Base-by-base conservation (phyloP, 1,140 invertebrate genomes). In the Pseudomyrmex gracilis region DNA sequence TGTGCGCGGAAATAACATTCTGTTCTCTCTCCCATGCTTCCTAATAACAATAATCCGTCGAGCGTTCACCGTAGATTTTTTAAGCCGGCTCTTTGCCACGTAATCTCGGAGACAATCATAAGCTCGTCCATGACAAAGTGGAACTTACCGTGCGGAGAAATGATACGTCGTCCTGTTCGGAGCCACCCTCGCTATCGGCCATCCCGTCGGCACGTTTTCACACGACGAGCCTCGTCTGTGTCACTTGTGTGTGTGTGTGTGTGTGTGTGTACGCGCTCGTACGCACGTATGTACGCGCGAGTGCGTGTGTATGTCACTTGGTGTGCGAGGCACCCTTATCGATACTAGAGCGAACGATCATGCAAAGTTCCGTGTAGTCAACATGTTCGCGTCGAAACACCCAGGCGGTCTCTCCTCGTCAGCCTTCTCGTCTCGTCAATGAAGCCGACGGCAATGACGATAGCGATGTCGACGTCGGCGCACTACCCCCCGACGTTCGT, bases 131-230 rank as follows among this genome's bases (percentile, higher is more conserved):
- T 45, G 66, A 12, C 15, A 74, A 82, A 66, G 67, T 15, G 17
- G 57, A 53, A 96, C 97, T 97, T 94, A 99, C 98, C 96, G 98
- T 99, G 90, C 98, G 97, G 83, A 99, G 96, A 95, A 99, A 99
- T 93, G 98, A 99, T 95, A 99, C 98, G 96, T 99, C 98, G 97
- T 99, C 98, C 95, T 99, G 98, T 95, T 99, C 98, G 90, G 98
- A 98, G 87, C 98, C 97, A 91, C 97, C 97, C 94, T 98, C 98
- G 91, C 96, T 97, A 95, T 98, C 98, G 91, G 97, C 97, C 98
- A 98, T 98, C 88, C 83, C 84, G 57, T 71, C 84, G 70, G 63
- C 71, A 77, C 74, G 87, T 82, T 87, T 84, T 66, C 83, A 82
- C 87, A 71, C 89, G 58, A 60, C 61, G 70, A 76, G 57, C 15